Conservation (phyloP, 1,140 invertebrate genomes). For the Drosophila equinoxialis region DNA sequence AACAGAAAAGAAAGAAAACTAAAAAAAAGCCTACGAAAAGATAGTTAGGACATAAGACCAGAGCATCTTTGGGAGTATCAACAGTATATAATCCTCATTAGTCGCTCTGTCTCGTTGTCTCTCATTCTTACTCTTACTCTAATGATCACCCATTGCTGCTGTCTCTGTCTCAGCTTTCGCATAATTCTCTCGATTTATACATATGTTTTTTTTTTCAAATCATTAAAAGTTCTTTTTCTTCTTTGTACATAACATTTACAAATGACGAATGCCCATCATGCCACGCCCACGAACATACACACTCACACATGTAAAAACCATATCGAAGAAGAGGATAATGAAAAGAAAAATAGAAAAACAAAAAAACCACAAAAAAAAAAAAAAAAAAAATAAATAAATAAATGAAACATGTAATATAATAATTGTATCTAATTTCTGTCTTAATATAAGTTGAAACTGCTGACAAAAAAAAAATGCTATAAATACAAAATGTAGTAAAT, state of each 20-base stretch:
- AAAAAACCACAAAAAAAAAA: slow-evolving; percentile 32
- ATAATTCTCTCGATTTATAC: slow-evolving; percentile 57
- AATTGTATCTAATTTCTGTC: slow-evolving; percentile 59
- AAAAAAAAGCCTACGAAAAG: not conserved
- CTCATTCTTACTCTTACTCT: slow-evolving; percentile 18
- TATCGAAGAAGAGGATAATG: slow-evolving; percentile 31
- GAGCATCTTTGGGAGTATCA: slow-evolving; percentile 2
- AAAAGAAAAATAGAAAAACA: slow-evolving; percentile 31
- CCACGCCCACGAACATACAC: slow-evolving; percentile 57
- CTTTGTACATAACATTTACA: slow-evolving; percentile 63
- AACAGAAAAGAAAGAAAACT: slow-evolving; percentile 45
- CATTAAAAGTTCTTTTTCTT: slow-evolving; percentile 43
- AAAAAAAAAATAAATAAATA: slow-evolving; percentile 59
- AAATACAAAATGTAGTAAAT: slow-evolving; percentile 76
- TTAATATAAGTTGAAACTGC: slow-evolving; percentile 74
- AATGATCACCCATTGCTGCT: slow-evolving; percentile 37
- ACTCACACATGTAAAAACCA: slow-evolving; percentile 40
- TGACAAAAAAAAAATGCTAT: slow-evolving; percentile 70
- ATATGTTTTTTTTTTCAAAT: slow-evolving; percentile 35
- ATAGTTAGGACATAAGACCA: slow-evolving; percentile 14
- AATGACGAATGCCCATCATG: slow-evolving; percentile 55
- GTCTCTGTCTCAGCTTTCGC: slow-evolving; percentile 70
- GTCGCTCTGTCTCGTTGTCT: slow-evolving; percentile 42
- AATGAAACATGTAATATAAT: slow-evolving; percentile 71
- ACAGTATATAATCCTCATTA: slow-evolving; percentile 5